Conservation (phyloP, 2,888 invertebrate genomes). For the Cryptocephalus primarius region DNA sequence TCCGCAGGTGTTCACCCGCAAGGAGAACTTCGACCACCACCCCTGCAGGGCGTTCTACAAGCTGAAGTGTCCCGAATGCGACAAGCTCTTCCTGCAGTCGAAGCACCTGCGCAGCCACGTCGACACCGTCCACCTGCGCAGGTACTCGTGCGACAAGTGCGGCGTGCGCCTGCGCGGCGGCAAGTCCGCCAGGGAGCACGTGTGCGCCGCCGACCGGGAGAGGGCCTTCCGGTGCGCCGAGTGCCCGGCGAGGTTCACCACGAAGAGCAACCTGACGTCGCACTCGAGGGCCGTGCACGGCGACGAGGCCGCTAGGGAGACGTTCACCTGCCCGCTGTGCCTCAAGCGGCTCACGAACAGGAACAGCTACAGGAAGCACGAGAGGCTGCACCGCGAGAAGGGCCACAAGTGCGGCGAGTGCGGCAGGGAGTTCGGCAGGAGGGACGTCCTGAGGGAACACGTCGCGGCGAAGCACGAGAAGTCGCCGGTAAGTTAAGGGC, state of each 20-base stretch:
- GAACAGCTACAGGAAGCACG: conserved; percentile 26
- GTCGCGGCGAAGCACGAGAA: conserved; percentile 26
- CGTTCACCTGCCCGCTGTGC: conserved; percentile 11
- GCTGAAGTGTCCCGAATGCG: conserved; percentile 19
- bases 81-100: conserved; percentile 35
- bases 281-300: too few relatives aligned
- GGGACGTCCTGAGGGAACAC: conserved; percentile 27
- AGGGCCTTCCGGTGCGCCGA: not conserved
- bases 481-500: conserved; percentile 6
- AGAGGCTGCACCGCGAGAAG: conserved; percentile 28
- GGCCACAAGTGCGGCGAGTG: conserved; percentile 21
- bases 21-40: conserved; percentile 34
- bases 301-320: not conserved
- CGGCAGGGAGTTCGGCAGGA: conserved; percentile 15
- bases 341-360: conserved; percentile 7
- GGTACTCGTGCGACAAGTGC: conserved; percentile 23
- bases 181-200: conserved; percentile 19
- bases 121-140: conserved; percentile 24
- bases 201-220: conserved; percentile 13
- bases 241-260: not conserved
- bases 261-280: too few relatives aligned
- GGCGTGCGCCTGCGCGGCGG: not conserved
- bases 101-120: conserved; percentile 40
- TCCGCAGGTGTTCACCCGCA: conserved; percentile 39
- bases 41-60: conserved; percentile 24